These are phyloP conservation scores for Micrastur ruficollis DNA, from an alignment of 2,797 vertebrate species.

Conservation along the genomic window DNA sequence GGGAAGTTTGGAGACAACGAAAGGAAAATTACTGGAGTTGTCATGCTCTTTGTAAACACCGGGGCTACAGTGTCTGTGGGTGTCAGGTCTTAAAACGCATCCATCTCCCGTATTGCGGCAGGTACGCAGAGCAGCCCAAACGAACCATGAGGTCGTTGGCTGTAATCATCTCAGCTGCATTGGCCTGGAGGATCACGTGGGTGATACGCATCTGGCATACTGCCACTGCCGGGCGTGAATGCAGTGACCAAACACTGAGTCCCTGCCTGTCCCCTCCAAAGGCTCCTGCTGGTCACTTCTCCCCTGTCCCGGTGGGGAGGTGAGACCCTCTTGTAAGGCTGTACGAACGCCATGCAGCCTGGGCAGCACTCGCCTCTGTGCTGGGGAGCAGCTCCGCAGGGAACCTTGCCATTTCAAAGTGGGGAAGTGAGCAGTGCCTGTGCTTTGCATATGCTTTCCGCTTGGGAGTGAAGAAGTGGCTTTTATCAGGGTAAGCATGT, in stretches of 20 bases:
- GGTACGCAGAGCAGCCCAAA: not conserved
- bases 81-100: not conserved
- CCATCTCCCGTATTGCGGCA: fast-evolving
- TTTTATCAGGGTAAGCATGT: not conserved
- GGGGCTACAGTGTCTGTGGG: not conserved
- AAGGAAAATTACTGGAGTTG: not conserved
- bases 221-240: not conserved
- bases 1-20: not conserved
- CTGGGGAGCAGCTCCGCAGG: not conserved
- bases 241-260: not conserved
- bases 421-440: not conserved
- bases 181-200: not conserved
- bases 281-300: not conserved
- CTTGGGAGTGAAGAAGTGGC: not conserved
- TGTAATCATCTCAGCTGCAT: not conserved
- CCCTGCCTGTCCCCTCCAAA: not conserved
- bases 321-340: not conserved
- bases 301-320: not conserved
- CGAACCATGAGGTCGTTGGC: fast-evolving
- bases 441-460: not conserved
- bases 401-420: not conserved
- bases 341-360: not conserved
- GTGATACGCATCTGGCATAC: fast-evolving
- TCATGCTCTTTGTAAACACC: not conserved
- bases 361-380: not conserved